Evolutionary conservation across 1,140 invertebrate species (phyloP), one percentile per base, ranked within the genome.

Genomic region (Asbolus verrucosus): DNA sequence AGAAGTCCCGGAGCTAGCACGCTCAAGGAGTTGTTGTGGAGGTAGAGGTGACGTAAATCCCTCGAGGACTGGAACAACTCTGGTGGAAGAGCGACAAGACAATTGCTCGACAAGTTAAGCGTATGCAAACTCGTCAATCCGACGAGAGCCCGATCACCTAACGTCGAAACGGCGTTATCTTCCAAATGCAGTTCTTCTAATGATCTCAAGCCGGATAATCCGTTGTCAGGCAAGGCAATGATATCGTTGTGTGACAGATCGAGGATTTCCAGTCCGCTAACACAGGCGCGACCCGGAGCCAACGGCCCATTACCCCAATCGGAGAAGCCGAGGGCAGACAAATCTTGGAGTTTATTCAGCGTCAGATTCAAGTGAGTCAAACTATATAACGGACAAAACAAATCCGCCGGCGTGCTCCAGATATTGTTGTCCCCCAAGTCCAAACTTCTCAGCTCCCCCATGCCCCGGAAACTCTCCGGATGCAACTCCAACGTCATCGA

Each of bases 371-470:
- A 83, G 59, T 82, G 85, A 63, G 86, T 84, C 33, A 94, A 84
- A 77, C 85, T 88, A 69, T 86, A 86, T 39, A 94, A 82, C 1
- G 89, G 88, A 80, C 92, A 95, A 76, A 95, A 89, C 2, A 92
- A 82, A 31, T 90, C 88, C 6, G 84, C 81, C 33, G 93, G 92
- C 33, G 93, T 82, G 14, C 85, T 90, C 89, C 90, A 92, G 38
- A 95, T 89, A 77, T 93, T 92, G 82, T 94, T 94, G 75, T 91
- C 88, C 62, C 87, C 88, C 6, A 95, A 82, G 82, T 94, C 88
- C 67, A 95, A 83, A 69, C 86, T 83, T 66, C 88, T 85, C 21
- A 94, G 83, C 76, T 90, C 86, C 36, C 85, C 84, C 62, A 94
- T 82, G 5, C 90, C 89, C 8, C 86, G 81, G 60, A 94, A 87